Base-by-base conservation (phyloP, 2,113 vertebrate genomes). In the Petrocephalus microphthalmus region DNA sequence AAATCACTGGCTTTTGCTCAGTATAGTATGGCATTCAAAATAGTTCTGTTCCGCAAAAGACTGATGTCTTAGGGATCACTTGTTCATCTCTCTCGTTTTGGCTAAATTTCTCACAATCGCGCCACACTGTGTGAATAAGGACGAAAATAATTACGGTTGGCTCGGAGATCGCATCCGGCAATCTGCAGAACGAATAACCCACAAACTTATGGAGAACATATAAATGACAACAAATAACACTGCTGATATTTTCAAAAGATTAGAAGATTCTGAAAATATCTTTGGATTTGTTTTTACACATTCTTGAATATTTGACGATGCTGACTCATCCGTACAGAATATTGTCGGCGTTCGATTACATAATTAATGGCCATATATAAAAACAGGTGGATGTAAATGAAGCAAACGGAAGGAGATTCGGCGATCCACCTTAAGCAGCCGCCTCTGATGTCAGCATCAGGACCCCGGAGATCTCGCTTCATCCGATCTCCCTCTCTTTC, bases 361-460 rank as follows among this genome's bases (percentile, higher is more conserved):
- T n/a, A 22, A 20, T 53, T 52, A 51, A 54, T 54, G 20, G 20
- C 2, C 11, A 53, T 53, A 53, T 53, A 71, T 71, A 53, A 47
- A 56, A 57, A 60, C 54, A 54, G 22, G 37, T 60, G 53, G 53
- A 11, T 45, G 25, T 10, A 86, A 71, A 56, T 49, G 7, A n/a
- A 42, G 20, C 45, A 83, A 52, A 88, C 13, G 25, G 20, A 53
- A 7, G 7, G 71, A 33, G 33, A 78, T 17, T 42, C 33, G 71
- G 15, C 37, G 88, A 67, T 17, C 91, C 91, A 89, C 91, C 92
- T 93, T 90, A 91, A 91, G 89, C 89, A 51, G 53, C 87, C 52
- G 52, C 51, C 74, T 92, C 91, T 92, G 94, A 92, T 94, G 92
- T 92, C 92, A 91, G 90, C 85, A 89, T 89, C 90, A 90, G 88